Evolutionary conservation across 92 coral and sea anemone species (phyloP), one percentile per base, ranked within the genome.

Genomic region (Zoanthus sansibaricus): DNA sequence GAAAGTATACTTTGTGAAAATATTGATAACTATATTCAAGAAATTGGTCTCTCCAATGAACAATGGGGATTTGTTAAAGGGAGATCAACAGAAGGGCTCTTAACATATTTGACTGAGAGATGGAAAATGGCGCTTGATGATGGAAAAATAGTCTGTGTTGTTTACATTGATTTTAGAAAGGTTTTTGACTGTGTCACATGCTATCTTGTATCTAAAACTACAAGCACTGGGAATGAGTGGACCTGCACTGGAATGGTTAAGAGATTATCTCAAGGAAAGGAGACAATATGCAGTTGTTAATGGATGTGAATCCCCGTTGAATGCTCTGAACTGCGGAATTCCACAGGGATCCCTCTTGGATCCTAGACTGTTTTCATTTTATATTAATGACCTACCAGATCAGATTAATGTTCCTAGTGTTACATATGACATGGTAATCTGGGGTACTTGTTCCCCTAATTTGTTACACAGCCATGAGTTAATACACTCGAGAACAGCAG

Each of bases 331-430:
- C 70, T 86, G 71, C 52, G 94, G 90, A 5, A 72, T 71, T 69
- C 90, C 89, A 5, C 94, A 87, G 74, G 91, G 90, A 14, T 92
- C 92, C 87, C 78, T 86, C 31, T 86, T 92, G 9, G 94, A 88
- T 52, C 91, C 91, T 62, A 84, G 87, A 70, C 79, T 83, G 67
- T 87, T 87, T 67, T 76, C 90, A 20, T 87, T 75, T 72, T 91
- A 84, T 30, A 78, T 84, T 59, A 73, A 87, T 59, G 86, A 87
- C 80, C 85, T 90, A 2, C 69, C 84, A 47, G 88, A 90, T 75
- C 62, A 71, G 14, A 37, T 91, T 18, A 91, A 59, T 46, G 93
- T 83, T 75, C 87, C 87, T 56, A 71, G 80, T 16, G 55, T 74
- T 16, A 73, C 82, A 31, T 61, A 85, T 62, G 72, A 82, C 45